Evolutionary conservation across 1,140 invertebrate genomes (phyloP), one percentile per base, ranked within the genome.

Genomic region (Lithobius niger): DNA sequence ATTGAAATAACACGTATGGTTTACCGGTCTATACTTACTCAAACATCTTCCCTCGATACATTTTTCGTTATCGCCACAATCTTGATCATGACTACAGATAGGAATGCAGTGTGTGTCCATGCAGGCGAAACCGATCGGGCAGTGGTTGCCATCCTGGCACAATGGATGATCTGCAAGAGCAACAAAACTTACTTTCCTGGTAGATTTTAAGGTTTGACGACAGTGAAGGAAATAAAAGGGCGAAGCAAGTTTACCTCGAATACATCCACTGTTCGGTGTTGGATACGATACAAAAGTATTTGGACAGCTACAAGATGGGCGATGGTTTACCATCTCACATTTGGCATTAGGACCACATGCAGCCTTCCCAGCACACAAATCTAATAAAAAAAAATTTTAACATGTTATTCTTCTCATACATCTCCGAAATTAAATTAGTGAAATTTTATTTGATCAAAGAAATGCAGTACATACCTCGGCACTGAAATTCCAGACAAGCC

Each of bases 271-370:
- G 63, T 66, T 64, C n/a, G 68, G 62, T 10, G 83, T 84, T 25
- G 87, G 87, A 68, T 86, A 88, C 21, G 87, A 82, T 61, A 91
- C 85, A 65, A 89, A 80, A 19, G 83, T 82, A 47, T 73, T 66
- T 3, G 79, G 71, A 68, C 89, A 92, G 2, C 82, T 81, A 64
- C 88, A 92, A 49, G 80, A 77, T 19, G 87, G 84, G 60, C 86
- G 79, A 62, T 89, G 84, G 65, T 89, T 86, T 2, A 81, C 76
- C 0, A 88, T 84, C 1, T 82, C 79, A 62, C 87, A 90, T 22
- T 79, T 70, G 1, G 87, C 84, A 65, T 90, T 89, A 2, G 86
- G 84, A 36, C 87, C 88, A 64, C 88, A 92, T 15, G 85, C 83
- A 61, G 77, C 81, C 13, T 77, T 74, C 21, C 71, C 64, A 24